phyloP scores from a whole-genome alignment of 2,888 invertebrate species.

The Lypha dubia region DNA sequence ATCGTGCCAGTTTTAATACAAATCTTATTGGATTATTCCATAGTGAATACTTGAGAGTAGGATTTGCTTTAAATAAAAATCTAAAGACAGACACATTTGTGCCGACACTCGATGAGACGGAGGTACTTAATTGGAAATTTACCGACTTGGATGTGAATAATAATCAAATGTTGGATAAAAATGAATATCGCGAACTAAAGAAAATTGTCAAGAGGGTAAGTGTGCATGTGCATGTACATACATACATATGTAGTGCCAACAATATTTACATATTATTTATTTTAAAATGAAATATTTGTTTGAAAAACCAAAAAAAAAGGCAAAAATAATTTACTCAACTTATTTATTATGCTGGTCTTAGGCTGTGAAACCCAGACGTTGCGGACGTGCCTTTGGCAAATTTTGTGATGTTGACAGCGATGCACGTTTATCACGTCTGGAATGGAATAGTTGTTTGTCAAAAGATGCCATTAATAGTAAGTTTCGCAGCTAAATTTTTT shows the following conservation, averaged over 20 bases:
- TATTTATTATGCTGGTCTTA: conserved; percentile 75
- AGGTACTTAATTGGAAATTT: conserved; percentile 95
- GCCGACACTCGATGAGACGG: conserved; percentile 82
- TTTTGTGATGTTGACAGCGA: conserved; percentile 94
- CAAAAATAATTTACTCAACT: conserved; percentile 44
- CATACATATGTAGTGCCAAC: not conserved
- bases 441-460: conserved; percentile 94
- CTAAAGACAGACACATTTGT: conserved; percentile 66
- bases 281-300: not conserved
- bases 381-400: conserved; percentile 94
- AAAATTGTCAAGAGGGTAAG: conserved; percentile 91
- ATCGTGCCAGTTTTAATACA: conserved; percentile 91
- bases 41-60: conserved; percentile 87
- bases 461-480: conserved; percentile 92
- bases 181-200: conserved; percentile 92
- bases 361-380: conserved; percentile 94
- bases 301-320: not conserved
- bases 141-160: conserved; percentile 90
- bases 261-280: not conserved
- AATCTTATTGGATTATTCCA: conserved; percentile 94
- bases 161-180: conserved; percentile 90
- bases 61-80: conserved; percentile 52
- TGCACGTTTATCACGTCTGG: conserved; percentile 89
- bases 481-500: conserved; percentile 78
- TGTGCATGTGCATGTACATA: too few species aligned